phyloP scores from a whole-genome alignment of 2,888 invertebrate genomes.

The Limenitis camilla region DNA sequence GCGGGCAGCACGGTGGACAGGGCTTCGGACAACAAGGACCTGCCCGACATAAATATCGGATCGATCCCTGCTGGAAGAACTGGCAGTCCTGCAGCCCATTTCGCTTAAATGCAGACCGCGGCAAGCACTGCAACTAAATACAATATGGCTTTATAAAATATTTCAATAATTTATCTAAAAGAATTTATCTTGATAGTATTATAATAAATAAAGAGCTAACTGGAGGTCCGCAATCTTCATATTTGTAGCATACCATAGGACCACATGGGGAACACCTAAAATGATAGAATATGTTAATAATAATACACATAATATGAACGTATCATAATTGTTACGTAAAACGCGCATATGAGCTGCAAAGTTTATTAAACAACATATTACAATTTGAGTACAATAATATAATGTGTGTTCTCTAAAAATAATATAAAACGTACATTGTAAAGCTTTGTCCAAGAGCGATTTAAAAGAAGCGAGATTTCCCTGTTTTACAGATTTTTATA shows the following conservation, averaged over 20 bases:
- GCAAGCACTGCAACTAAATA: slow-evolving; percentile 64
- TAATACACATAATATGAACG: background rate
- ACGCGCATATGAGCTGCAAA: too few relatives aligned
- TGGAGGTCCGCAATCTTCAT: slow-evolving; percentile 68
- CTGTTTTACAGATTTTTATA: slow-evolving; percentile 28
- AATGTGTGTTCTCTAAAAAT: background rate
- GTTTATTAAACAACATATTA: too few relatives aligned
- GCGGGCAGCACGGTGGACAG: slow-evolving; percentile 62
- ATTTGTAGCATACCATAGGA: slow-evolving; percentile 69
- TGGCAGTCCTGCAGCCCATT: slow-evolving; percentile 70
- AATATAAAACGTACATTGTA: slow-evolving; percentile 25
- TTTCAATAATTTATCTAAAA: background rate
- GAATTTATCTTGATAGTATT: background rate
- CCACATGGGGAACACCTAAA: slow-evolving; percentile 67
- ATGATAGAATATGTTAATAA: slow-evolving; percentile 8
- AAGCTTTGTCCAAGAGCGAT: background rate
- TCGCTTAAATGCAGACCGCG: slow-evolving; percentile 69
- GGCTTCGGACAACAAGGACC: slow-evolving; percentile 48
- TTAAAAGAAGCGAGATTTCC: slow-evolving; percentile 24
- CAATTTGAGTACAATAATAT: too few relatives aligned
- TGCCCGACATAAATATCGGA: slow-evolving; percentile 64
- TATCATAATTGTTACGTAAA: too few relatives aligned
- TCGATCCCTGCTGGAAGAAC: slow-evolving; percentile 68
- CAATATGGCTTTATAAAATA: background rate
- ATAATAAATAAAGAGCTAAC: slow-evolving; percentile 37